These are phyloP conservation scores for Ophion slaviceki DNA, from an alignment of 2,888 invertebrate species.

Conservation along the genomic window DNA sequence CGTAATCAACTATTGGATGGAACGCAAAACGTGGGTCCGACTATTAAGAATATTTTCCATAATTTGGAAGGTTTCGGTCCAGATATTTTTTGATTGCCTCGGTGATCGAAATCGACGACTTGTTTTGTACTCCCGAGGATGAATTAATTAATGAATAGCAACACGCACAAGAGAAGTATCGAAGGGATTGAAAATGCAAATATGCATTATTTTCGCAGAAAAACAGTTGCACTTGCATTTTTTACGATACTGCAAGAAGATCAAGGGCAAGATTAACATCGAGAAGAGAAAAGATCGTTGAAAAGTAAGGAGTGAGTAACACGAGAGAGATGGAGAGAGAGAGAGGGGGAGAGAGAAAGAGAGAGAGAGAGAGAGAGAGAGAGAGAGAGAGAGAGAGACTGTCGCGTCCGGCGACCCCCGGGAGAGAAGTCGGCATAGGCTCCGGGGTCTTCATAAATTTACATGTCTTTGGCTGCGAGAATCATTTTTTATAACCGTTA, in stretches of 20 bases:
- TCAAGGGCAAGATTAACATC: conserved; percentile 7
- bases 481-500: conserved; percentile 81
- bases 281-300: conserved; percentile 25
- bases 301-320: conserved; percentile 9
- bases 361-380: conserved; percentile 47
- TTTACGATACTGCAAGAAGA: conserved; percentile 11
- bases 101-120: neutral
- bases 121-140: neutral
- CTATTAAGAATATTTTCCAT: too few relatives aligned
- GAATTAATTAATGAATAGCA: too few relatives aligned
- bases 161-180: neutral
- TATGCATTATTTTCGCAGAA: conserved; percentile 23
- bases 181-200: conserved; percentile 2
- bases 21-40: too few relatives aligned
- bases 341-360: conserved; percentile 32
- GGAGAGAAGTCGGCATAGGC: conserved; percentile 67
- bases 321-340: conserved; percentile 33
- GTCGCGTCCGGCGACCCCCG: conserved; percentile 64
- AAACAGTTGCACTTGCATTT: conserved; percentile 5
- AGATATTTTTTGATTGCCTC: neutral
- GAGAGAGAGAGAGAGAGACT: conserved; percentile 55
- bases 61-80: too few relatives aligned
- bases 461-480: conserved; percentile 81
- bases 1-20: too few relatives aligned
- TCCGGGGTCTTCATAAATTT: conserved; percentile 81